Base-by-base conservation (phyloP, 2,888 invertebrate genomes). In the Maniola hyperantus region DNA sequence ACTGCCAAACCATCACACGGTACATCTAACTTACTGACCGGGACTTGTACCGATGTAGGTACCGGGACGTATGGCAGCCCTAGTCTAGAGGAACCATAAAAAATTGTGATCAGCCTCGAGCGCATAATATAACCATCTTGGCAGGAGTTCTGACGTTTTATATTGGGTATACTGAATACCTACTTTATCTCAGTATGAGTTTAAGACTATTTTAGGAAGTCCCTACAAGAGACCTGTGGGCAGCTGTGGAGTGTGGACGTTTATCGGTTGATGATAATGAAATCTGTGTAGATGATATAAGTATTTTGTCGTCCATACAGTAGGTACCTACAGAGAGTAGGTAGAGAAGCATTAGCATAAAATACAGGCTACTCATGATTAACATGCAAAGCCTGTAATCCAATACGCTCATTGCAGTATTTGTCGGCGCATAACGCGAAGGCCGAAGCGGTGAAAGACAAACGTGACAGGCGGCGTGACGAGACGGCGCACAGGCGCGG, bases 401-500 rank as follows among this genome's bases (percentile, higher is more conserved):
- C 59, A 50, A 51, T 33, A 51, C 44, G 44, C 61, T 65, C 63
- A 53, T 66, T 48, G 69, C 68, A 67, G 69, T 74, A 72, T 61
- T 61, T 75, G 74, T 74, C 71, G 66, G 74, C 70, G 64, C 51
- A 46, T 57, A 44, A 64, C 64, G 66, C 68, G 75, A n/a, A n/a
- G n/a, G n/a, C n/a, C n/a, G n/a, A 72, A 71, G 71, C 68, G 72
- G 73, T 76, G 76, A 76, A 72, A 60, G 71, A 70, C 73, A 71
- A 69, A 69, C 68, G 72, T 66, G 68, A 66, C 71, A 69, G 74
- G 70, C 70, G 74, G 77, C 78, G 82, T 77, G 79, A 78, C 78
- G 82, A 77, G 79, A 78, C 79, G 72, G 68, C 34, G 39, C 66
- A 70, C 66, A 66, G 69, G 69, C 69, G 73, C 66, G 64, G 70